phyloP scores from a whole-genome alignment of 2,888 invertebrate species.

The Automeris io region DNA sequence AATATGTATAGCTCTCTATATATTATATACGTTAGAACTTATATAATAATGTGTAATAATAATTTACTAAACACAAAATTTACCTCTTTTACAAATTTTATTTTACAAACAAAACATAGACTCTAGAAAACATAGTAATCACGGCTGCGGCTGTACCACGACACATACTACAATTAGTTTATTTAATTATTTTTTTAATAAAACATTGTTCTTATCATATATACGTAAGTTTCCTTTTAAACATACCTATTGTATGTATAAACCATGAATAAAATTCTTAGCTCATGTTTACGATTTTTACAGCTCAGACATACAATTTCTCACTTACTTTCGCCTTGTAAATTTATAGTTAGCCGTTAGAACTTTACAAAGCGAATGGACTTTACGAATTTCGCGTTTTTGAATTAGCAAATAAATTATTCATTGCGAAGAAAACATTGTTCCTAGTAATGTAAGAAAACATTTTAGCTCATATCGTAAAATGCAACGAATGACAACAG shows the following conservation, averaged over 20 bases:
- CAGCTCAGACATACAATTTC: slow-evolving; percentile 46
- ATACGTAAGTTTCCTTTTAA: no score
- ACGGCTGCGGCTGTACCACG: no score
- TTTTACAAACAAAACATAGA: no score
- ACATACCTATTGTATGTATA: slow-evolving; percentile 24
- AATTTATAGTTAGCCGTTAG: slow-evolving; percentile 34
- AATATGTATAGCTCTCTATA: no score
- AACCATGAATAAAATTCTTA: slow-evolving; percentile 34
- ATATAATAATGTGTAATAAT: no score
- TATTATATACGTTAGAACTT: no score
- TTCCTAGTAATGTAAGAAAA: slow-evolving; percentile 60
- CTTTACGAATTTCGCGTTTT: slow-evolving; percentile 54
- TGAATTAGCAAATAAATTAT: slow-evolving; percentile 66
- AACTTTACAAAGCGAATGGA: slow-evolving; percentile 41
- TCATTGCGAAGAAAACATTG: slow-evolving; percentile 51
- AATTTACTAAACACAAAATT: no score
- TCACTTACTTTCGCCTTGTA: slow-evolving; percentile 38
- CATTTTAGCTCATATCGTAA: slow-evolving; percentile 68
- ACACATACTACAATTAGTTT: no score
- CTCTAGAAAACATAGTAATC: no score
- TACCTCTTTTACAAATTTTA: no score
- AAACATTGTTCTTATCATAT: no score
- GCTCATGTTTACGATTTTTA: slow-evolving; percentile 39
- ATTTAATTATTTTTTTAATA: no score
- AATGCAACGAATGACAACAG: slow-evolving; percentile 62